Base-by-base conservation (phyloP, 2,888 invertebrate genomes). In the Pegoplata infirma region DNA sequence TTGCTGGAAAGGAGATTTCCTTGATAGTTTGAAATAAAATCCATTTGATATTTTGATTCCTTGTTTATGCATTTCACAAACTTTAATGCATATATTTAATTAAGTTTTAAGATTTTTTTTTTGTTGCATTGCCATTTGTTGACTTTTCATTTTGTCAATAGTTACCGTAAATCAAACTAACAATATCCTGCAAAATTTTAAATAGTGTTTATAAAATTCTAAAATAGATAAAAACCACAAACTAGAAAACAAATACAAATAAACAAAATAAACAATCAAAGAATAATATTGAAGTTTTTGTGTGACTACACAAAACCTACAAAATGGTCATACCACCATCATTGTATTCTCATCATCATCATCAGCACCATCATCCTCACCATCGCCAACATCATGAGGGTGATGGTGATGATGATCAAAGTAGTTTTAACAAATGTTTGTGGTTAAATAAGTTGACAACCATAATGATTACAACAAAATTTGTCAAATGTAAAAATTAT, bases 391-490 rank as follows among this genome's bases (percentile, higher is more conserved):
- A 68, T 44, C n/a, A n/a, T n/a, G n/a, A n/a, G n/a, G n/a, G n/a
- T n/a, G 25, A 59, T 46, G 25, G 36, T 28, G 16, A 55, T 28
- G 32, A 32, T 68, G 49, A 23, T 44, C 16, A 46, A 58, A 73
- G 63, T 17, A 56, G 49, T 64, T 73, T 53, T 25, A 36, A 47
- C 16, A 77, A 77, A 77, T 73, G 63, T 58, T 73, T 77, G 77
- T 51, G 77, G 73, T 64, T 44, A 58, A 73, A 77, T 64, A 51
- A 73, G 67, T 73, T 68, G 77, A 77, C 77, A 73, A 53, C 25
- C n/a, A 16, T 44, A 68, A 64, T 64, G 67, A 64, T 56, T 36
- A 64, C 46, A 32, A 75, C 4, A 49, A 53, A 58, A 58, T 77
- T 68, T 68, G 63, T 56, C 73, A 63, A 53, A 51, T 1, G 23